Percentiles rank a stretch among this genome's conserved stretches.
phyloP scores from a whole-genome alignment of 2,888 invertebrate species.

The Conomelus anceps region DNA sequence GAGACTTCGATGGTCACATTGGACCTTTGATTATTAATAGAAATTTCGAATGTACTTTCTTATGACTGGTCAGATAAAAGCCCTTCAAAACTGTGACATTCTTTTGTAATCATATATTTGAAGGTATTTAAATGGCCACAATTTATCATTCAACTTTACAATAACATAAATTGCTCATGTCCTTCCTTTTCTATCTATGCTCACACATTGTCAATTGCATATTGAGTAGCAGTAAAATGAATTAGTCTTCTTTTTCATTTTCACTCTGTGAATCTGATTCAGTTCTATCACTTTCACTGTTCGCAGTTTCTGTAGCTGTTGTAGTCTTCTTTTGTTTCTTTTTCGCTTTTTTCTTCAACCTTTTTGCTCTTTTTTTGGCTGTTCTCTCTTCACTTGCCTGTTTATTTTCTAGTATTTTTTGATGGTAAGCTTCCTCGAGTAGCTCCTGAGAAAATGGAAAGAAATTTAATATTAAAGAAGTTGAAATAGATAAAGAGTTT shows the following conservation, averaged over 20 bases:
- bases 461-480: slow-evolving; percentile 1
- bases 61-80: no score
- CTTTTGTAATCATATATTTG: no score
- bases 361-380: slow-evolving; percentile 85
- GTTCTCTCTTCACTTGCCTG: slow-evolving; percentile 69
- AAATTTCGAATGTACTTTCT: no score
- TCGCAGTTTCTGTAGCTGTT: slow-evolving; percentile 28
- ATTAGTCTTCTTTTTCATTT: slow-evolving; percentile 25
- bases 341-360: slow-evolving; percentile 68
- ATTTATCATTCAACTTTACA: no score
- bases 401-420: slow-evolving; percentile 68
- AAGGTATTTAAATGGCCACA: no score
- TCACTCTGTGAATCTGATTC: slow-evolving; percentile 41
- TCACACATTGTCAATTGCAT: no score
- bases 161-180: no score
- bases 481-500: not conserved
- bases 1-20: no score
- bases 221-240: no score
- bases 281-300: slow-evolving; percentile 35
- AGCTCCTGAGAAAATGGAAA: slow-evolving; percentile 56
- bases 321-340: slow-evolving; percentile 38
- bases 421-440: slow-evolving; percentile 73
- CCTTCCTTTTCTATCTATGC: no score
- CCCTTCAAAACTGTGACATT: no score
- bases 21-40: no score